Base-by-base conservation (phyloP, 2,113 vertebrate species). In the Pterocles gutturalis region DNA sequence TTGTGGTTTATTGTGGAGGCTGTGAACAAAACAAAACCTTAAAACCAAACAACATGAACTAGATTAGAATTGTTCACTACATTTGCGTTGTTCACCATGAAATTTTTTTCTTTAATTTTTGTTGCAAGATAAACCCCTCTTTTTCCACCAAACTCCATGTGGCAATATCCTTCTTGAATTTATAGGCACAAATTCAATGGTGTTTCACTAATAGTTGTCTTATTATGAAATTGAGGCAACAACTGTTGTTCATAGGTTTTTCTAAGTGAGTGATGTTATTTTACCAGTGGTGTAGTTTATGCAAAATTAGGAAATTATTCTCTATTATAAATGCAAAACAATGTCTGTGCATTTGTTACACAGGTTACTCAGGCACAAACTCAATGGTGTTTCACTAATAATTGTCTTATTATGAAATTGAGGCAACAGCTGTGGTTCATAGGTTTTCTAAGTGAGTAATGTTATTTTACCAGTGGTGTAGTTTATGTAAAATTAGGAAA, bases 101-200 rank as follows among this genome's bases (percentile, higher is more conserved):
- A 1, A 0, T 45, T 43, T 64, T 64, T 69, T 79, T 46, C 34
- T 71, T 81, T 49, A 77, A 7, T 34, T 86, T 79, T 64, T 65
- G 11, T 51, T 46, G 17, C 5, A 7, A 18, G 36, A 33, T 70
- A 33, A 48, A 1, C 0, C 5, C 12, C 7, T 6, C 1, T 28
- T 36, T 46, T 78, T 61, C 33, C 33, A 78, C 17, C n/a, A 71
- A 87, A n/a, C 8, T 3, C 13, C 20, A 2, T 10, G 11, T 20
- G 38, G 46, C 34, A 61, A 6, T 69, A 31, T 49, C 9, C n/a
- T 77, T 60, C 38, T 81, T 73, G 18, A 87, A 46, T 14, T 73
- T 53, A 5, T 3, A 36, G 69, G 45, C 26, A 26, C 14, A 33
- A 81, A 73, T 76, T n/a, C 22, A 77, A 11, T 10, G 3, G 9